Evolutionary conservation across 2,797 vertebrate species (phyloP), one percentile per base, ranked within the genome.

Genomic region (Benthosema pterotum): DNA sequence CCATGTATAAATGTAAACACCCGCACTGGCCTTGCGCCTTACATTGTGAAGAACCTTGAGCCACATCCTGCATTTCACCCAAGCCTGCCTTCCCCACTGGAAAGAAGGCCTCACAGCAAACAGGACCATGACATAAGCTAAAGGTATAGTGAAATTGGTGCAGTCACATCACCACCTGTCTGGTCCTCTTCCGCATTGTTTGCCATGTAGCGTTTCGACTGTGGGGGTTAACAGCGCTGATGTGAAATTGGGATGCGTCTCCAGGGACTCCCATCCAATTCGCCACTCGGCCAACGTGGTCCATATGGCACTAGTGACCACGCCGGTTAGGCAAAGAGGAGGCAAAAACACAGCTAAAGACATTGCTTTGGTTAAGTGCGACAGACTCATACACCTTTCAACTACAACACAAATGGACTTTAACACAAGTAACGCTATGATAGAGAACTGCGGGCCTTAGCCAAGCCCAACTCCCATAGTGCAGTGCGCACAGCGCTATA

Each of bases 401-500:
- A 86, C 71, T 74, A 83, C 74, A 85, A 85, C 81, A 82, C 80
- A 83, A 83, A 83, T 72, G 67, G 78, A 86, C 75, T 65, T 71
- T 52, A 84, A 87, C 74, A 88, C 32, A 90, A 84, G 85, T 83
- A 87, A 86, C 78, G 84, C 87, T 89, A 87, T 84, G 83, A 86
- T 79, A 83, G 83, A 87, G 82, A 78, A 86, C 81, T 82, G 52
- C 57, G 64, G 87, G 78, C 88, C 85, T 82, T 66, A 50, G 78
- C 60, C 71, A 57, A 51, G 62, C 49, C 65, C 80, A 88, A 83
- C 89, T 88, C 90, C 91, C 77, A 91, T 90, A 94, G 92, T 93
- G 92, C 92, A 92, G 72, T 91, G 92, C 93, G 92, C 93, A 89
- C 93, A 93, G 93, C 93, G 93, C 93, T 79, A 75, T 89, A 88